phyloP scores from a whole-genome alignment of 1,140 invertebrate species.

The Heliconius nattereri region DNA sequence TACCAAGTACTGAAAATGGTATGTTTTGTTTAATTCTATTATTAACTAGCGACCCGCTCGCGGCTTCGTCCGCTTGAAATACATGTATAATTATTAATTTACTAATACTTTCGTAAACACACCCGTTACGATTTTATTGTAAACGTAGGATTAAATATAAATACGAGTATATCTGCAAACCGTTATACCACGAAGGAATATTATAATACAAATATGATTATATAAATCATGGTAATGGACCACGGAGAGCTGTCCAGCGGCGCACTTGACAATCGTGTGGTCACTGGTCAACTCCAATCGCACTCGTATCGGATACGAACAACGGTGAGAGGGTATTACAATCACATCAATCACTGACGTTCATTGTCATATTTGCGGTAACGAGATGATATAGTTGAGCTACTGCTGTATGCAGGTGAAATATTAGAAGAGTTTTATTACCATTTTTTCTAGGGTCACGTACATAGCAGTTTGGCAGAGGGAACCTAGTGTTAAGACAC shows the following conservation, averaged over 20 bases:
- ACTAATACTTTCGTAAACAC: no score
- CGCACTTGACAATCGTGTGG: slow-evolving; percentile 51
- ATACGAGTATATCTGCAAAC: no score
- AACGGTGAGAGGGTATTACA: slow-evolving; percentile 74
- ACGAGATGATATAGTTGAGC: slow-evolving; percentile 41
- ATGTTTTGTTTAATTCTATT: slow-evolving; percentile 43
- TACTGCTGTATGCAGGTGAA: slow-evolving; percentile 22
- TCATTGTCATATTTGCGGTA: slow-evolving; percentile 66
- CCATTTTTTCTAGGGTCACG: no score
- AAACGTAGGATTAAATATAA: no score
- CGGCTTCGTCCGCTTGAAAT: no score
- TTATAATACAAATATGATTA: background rate
- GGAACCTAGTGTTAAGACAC: no score
- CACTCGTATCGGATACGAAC: slow-evolving; percentile 73
- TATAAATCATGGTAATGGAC: background rate
- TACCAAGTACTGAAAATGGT: slow-evolving; percentile 62
- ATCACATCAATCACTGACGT: slow-evolving; percentile 67
- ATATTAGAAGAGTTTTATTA: slow-evolving; percentile 5
- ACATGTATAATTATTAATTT: no score
- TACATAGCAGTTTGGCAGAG: no score
- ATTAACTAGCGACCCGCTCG: background rate
- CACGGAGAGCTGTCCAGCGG: slow-evolving; percentile 37
- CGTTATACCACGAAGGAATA: no score
- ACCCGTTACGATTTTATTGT: no score
- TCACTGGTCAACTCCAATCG: slow-evolving; percentile 54